Evolutionary conservation across 2,888 invertebrate species (phyloP).

Genomic region (Scelioninae gen. 1): DNA sequence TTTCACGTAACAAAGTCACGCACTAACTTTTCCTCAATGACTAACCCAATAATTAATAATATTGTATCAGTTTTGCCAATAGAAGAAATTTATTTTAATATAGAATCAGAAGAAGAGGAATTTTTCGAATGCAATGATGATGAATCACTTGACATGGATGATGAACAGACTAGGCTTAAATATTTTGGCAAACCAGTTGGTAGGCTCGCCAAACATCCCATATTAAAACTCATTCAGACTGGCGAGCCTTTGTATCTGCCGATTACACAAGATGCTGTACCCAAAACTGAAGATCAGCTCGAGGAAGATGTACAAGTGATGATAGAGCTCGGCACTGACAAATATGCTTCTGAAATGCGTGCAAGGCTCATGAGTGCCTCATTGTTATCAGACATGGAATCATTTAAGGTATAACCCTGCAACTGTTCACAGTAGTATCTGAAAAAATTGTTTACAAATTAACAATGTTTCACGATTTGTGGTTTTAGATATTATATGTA

Average conservation of each 20-base stretch:
- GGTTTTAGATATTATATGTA: too few relatives aligned
- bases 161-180: constrained; percentile 73
- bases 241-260: constrained; percentile 92
- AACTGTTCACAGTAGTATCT: constrained; percentile 16
- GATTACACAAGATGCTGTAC: constrained; percentile 95
- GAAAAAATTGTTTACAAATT: constrained; percentile 1
- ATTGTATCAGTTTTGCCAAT: constrained; percentile 2
- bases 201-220: constrained; percentile 88
- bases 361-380: constrained; percentile 98
- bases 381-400: constrained; percentile 98
- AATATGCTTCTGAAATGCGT: constrained; percentile 92
- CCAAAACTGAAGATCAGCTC: constrained; percentile 98
- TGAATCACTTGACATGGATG: constrained; percentile 73
- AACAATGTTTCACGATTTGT: neutral
- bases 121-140: constrained; percentile 92
- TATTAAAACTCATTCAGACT: constrained; percentile 88
- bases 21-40: neutral
- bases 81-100: constrained; percentile 48
- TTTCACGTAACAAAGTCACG: neutral
- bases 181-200: constrained; percentile 88
- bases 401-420: constrained; percentile 91
- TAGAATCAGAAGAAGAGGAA: constrained; percentile 89
- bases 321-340: constrained; percentile 93
- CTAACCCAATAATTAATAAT: neutral
- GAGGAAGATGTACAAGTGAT: constrained; percentile 96